Conservation (phyloP, 2,113 vertebrate species). For the Myxocyprinus asiaticus region DNA sequence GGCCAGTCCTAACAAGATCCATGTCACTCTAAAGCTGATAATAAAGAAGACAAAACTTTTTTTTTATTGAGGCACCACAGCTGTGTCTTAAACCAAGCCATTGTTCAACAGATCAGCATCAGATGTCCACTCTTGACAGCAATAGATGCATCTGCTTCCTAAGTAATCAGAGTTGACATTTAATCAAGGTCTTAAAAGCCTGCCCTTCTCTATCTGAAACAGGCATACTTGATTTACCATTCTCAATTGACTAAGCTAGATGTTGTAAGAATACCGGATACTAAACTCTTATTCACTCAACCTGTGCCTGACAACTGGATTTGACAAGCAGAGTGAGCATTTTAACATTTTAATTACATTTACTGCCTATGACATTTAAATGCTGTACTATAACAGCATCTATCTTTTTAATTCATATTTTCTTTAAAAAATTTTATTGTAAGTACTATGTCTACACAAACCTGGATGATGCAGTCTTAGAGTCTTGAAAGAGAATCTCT, state of each 20-base stretch:
- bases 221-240: slow-evolving; percentile 41
- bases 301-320: not conserved
- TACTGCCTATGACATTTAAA: not conserved
- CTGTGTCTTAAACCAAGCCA: not conserved
- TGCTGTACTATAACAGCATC: not conserved
- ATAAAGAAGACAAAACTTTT: slow-evolving; percentile 4
- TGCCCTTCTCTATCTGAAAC: slow-evolving; percentile 37
- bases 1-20: not conserved
- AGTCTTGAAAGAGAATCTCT: slow-evolving; percentile 26
- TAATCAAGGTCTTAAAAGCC: slow-evolving; percentile 51
- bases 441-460: slow-evolving; percentile 11
- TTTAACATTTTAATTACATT: not conserved
- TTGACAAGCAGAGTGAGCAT: not conserved
- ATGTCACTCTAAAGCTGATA: not conserved
- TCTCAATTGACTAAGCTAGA: slow-evolving; percentile 34
- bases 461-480: slow-evolving; percentile 1
- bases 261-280: slow-evolving; percentile 20
- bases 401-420: not conserved
- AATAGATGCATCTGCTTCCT: slow-evolving; percentile 20
- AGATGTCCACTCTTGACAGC: slow-evolving; percentile 19
- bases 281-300: not conserved
- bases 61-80: too few species aligned
- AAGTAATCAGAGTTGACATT: slow-evolving; percentile 51
- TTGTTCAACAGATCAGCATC: slow-evolving; percentile 35
- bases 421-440: not conserved